Base-by-base conservation (phyloP, 2,113 vertebrate species). In the Melanostigma gelatinosum region DNA sequence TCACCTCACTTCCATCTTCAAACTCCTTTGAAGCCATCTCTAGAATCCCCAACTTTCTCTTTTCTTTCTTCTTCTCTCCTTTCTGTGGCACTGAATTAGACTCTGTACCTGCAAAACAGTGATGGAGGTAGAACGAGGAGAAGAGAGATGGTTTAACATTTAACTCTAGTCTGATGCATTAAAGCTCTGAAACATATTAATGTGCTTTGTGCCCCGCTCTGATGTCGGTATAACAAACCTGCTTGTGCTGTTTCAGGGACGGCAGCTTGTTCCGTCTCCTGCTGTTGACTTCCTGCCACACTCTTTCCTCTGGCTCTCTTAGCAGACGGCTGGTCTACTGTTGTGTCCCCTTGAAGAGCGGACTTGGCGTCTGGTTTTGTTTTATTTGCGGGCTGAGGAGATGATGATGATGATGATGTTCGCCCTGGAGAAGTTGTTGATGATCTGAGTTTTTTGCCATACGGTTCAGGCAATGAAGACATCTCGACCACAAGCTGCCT, bases 11-110 rank as follows among this genome's bases (percentile, higher is more conserved):
- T 0, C 86, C 88, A 85, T 88, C 87, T 75, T 94, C 93, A 88
- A 95, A 95, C 72, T 96, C 95, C n/a, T 83, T 92, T 0, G 87
- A 77, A 36, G 95, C 95, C 72, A 88, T 86, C 64, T 90, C 91
- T 3, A 95, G 89, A 78, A 94, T 92, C 12, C 94, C 91, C 57
- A 93, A 40, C 62, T 80, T 84, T 6, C 80, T 91, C 70, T 85
- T 91, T 18, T 70, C 62, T 61, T 61, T 81, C 34, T 58, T 85
- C 81, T 84, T 82, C 20, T 18, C 46, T 42, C 2, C 61, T 27
- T 78, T 54, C 62, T 77, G 72, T n/a, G 63, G 48, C 40, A 15
- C 44, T 36, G 76, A 15, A 40, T 29, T n/a, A 0, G 61, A 38
- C 71, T 36, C 78, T 22, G 77, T 34, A 66, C 65, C 89, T 84